Percentiles rank a stretch among this genome's conserved stretches.
Conservation (phyloP, 2,797 vertebrate species). For the Naso thynnoides region DNA sequence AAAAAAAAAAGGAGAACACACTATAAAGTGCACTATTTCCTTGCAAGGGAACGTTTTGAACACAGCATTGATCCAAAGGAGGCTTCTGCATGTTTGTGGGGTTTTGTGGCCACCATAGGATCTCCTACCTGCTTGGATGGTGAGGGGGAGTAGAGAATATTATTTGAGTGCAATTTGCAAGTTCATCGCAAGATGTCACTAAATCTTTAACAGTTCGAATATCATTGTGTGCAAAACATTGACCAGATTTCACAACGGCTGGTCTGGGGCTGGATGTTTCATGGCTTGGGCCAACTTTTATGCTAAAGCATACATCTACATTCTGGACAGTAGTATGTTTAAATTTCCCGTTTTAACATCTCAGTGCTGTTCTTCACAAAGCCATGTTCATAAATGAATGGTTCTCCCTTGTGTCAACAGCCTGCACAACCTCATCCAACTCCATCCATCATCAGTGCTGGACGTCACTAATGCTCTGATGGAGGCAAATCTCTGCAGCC, state of each 20-base stretch:
- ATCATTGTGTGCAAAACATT: neutral
- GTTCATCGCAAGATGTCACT: too few relatives aligned
- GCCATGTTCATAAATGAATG: neutral
- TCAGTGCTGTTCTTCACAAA: neutral
- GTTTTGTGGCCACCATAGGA: too few relatives aligned
- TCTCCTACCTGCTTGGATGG: too few relatives aligned
- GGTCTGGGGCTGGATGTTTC: neutral
- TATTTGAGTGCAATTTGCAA: too few relatives aligned
- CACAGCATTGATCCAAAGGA: too few relatives aligned
- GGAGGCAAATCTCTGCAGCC: neutral
- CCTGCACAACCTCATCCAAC: neutral
- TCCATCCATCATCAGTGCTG: neutral
- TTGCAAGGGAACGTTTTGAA: too few relatives aligned
- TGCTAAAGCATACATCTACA: neutral
- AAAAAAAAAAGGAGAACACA: too few relatives aligned
- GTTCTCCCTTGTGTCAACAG: neutral
- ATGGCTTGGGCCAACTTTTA: neutral
- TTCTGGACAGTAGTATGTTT: too few relatives aligned
- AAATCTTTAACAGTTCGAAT: too few relatives aligned
- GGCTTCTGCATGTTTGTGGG: too few relatives aligned
- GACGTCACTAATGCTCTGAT: neutral
- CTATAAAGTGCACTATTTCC: too few relatives aligned
- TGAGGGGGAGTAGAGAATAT: too few relatives aligned
- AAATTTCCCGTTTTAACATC: neutral
- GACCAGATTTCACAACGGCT: neutral